Evolutionary conservation across 2,113 vertebrate species (phyloP), one percentile per base, ranked within the genome.

Genomic region (Psittacara wagleri): DNA sequence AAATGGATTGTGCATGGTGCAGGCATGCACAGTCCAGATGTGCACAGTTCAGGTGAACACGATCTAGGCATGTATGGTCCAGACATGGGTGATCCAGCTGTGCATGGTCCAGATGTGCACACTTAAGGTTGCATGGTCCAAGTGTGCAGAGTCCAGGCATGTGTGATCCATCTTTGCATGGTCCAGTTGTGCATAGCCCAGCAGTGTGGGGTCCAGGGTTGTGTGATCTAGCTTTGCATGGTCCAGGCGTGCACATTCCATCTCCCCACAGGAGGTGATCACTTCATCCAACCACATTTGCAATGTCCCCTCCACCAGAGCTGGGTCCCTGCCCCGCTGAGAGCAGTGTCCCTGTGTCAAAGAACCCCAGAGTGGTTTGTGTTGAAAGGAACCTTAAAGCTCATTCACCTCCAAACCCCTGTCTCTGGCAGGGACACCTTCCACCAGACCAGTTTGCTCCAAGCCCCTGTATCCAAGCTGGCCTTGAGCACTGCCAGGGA

Each of bases 251-350:
- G n/a, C 61, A 1, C 3, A 3, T 2, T 20, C 39, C 61, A 61
- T 27, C 39, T 52, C 37, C 31, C 68, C 18, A 33, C 31, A 5
- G 37, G 39, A 31, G 11, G 5, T 12, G 25, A 9, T 17, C 41
- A 4, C 39, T 1, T 17, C 10, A 1, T 22, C 25, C 48, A 20
- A 1, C 43, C 43, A 33, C 28, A 5, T 20, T 6, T 5, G 29
- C 69, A 22, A 11, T 25, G 73, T 13, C 31, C 43, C 35, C 31
- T 2, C 25, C 15, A 0, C 17, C 35, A 7, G 35, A 17, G 48
- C 82, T 8, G 69, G 6, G 4, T 27, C 83, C 35, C 17, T 17
- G 52, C 20, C 49, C 15, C 57, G 14, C 19, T n/a, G 33, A n/a
- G 33, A 57, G 55, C 55, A 57, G 31, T 67, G 43, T n/a, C 31